Percentiles rank a stretch among this genome's conserved stretches.
Conservation (phyloP, 37 sponge, comb jelly and placozoan species). For the Agelas oroides region DNA sequence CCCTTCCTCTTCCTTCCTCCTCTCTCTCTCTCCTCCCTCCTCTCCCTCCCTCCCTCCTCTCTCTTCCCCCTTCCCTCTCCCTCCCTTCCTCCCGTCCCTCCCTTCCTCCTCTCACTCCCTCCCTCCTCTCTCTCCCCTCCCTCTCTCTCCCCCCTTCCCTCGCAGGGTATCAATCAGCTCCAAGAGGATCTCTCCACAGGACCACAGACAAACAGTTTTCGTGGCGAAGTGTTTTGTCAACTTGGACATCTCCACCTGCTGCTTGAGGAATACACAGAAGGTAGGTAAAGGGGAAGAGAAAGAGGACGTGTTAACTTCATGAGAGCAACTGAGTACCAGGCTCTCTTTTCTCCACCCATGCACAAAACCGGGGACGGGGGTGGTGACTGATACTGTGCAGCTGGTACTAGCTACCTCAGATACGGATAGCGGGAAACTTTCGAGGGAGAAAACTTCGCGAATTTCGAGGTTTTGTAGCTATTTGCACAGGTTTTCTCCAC, state of each 20-base stretch:
- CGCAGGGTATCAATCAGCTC: slow-evolving; percentile 50
- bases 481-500: too few relatives aligned
- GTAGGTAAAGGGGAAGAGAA: slow-evolving; percentile 35
- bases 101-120: too few relatives aligned
- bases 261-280: slow-evolving; percentile 81
- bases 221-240: slow-evolving; percentile 36
- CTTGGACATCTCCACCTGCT: slow-evolving; percentile 88
- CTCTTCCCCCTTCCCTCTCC: not conserved
- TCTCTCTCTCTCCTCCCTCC: not conserved
- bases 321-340: too few relatives aligned
- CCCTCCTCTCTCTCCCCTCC: slow-evolving; percentile 20
- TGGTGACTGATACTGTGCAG: too few relatives aligned
- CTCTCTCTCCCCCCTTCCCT: slow-evolving; percentile 1
- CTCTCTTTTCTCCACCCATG: too few relatives aligned
- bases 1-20: not conserved
- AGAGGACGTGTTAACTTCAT: too few relatives aligned
- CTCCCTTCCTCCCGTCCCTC: not conserved
- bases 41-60: not conserved
- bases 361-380: too few relatives aligned
- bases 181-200: not conserved
- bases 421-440: too few relatives aligned
- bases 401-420: too few relatives aligned
- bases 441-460: too few relatives aligned
- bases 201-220: not conserved
- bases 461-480: too few relatives aligned